Conservation (phyloP, 1,140 invertebrate species). For the Saccostrea glomerata region DNA sequence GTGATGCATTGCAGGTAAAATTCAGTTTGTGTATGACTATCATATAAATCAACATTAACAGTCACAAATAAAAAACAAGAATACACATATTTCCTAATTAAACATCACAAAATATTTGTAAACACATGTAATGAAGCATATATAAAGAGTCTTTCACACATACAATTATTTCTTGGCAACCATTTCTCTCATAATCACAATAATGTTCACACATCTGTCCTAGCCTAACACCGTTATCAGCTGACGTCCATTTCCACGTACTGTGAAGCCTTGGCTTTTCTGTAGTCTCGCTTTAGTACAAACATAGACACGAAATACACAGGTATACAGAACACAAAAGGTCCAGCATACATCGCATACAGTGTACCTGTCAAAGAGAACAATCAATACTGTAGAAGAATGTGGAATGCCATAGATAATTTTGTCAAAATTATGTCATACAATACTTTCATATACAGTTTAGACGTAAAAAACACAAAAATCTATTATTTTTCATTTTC, state of each 20-base stretch:
- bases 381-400: not conserved
- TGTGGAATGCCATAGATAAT: too few species aligned
- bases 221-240: not conserved
- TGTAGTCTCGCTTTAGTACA: conserved; percentile 73
- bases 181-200: not conserved
- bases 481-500: too few species aligned
- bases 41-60: too few species aligned
- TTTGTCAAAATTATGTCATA: too few species aligned
- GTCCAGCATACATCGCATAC: conserved; percentile 77
- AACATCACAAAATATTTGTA: too few species aligned
- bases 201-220: not conserved
- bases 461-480: too few species aligned
- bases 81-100: too few species aligned
- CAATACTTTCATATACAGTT: too few species aligned
- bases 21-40: too few species aligned
- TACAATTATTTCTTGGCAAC: not conserved
- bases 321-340: conserved; percentile 75
- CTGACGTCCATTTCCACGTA: conserved; percentile 47
- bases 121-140: not conserved
- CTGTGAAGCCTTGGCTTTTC: conserved; percentile 50
- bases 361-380: conserved; percentile 73
- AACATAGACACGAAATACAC: conserved; percentile 77
- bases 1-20: too few species aligned
- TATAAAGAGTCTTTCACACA: not conserved
- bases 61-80: too few species aligned